Conservation (phyloP, 2,113 vertebrate species). For the Dunckerocampus dactyliophorus region DNA sequence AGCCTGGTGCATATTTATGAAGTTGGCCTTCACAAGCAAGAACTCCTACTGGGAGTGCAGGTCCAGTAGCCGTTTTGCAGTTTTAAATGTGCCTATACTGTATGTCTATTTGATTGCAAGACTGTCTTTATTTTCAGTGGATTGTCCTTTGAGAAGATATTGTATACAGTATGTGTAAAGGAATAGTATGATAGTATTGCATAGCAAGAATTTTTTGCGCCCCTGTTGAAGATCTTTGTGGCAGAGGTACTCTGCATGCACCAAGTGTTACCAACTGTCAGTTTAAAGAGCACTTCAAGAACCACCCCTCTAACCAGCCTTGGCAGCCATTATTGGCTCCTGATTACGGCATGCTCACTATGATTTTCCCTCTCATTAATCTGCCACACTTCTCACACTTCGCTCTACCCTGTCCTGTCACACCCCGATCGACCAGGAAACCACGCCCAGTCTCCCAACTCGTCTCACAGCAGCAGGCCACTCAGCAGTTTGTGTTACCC, state of each 20-base stretch:
- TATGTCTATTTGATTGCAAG: too few species aligned
- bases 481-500: constrained; percentile 95
- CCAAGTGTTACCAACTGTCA: constrained; percentile 12
- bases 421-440: constrained; percentile 78
- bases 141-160: too few species aligned
- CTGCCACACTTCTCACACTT: constrained; percentile 28
- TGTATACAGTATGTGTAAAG: too few species aligned
- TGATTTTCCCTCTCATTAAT: constrained; percentile 59
- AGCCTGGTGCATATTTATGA: too few species aligned
- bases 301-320: constrained; percentile 32
- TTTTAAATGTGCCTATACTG: too few species aligned
- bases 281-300: constrained; percentile 37
- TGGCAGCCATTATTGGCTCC: constrained; percentile 55
- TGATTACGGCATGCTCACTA: constrained; percentile 46
- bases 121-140: too few species aligned
- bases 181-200: too few species aligned
- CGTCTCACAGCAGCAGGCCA: constrained; percentile 97
- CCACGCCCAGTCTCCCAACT: constrained; percentile 97
- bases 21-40: too few species aligned
- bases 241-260: constrained; percentile 1
- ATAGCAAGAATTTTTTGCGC: too few species aligned
- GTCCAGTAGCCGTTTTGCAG: too few species aligned
- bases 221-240: constrained; percentile 11
- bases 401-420: constrained; percentile 10
- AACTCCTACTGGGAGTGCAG: too few species aligned